Evolutionary conservation across 1,140 invertebrate genomes (phyloP).

Genomic region (Subanguina moxae): DNA sequence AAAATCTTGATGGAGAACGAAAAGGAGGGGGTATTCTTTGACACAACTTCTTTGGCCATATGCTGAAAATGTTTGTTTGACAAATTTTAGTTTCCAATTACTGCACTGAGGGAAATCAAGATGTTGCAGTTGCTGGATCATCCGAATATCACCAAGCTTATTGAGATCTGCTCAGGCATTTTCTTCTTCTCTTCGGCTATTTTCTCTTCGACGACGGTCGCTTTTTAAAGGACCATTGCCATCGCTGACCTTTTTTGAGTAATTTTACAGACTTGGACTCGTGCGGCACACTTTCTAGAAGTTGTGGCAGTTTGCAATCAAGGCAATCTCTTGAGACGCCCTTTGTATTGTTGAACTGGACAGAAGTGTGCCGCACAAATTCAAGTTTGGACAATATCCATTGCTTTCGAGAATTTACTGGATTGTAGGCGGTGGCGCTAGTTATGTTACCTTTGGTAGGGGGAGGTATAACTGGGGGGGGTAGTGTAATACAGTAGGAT

Average conservation of each 20-base stretch:
- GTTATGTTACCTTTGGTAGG: too few species aligned
- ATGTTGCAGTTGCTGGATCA: constrained; percentile 92
- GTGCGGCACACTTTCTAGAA: constrained; percentile 10
- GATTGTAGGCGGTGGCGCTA: too few species aligned
- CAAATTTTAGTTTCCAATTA: constrained; percentile 81
- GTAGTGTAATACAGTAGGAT: too few species aligned
- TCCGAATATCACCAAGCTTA: constrained; percentile 92
- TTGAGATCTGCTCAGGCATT: constrained; percentile 84
- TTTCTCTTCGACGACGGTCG: too few species aligned
- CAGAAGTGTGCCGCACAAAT: too few species aligned
- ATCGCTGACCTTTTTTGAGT: background rate
- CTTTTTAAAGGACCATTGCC: background rate
- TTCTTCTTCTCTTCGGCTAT: constrained; percentile 70
- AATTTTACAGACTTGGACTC: background rate
- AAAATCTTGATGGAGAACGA: constrained; percentile 99
- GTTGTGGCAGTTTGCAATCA: constrained; percentile 73
- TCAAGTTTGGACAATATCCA: too few species aligned
- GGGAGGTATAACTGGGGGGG: too few species aligned
- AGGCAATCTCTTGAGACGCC: too few species aligned
- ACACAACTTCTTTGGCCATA: background rate
- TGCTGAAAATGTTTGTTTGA: background rate
- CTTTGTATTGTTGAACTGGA: too few species aligned
- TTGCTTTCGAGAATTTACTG: too few species aligned
- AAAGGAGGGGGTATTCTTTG: constrained; percentile 82
- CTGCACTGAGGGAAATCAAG: constrained; percentile 89